Evolutionary conservation across 2,113 vertebrate species (phyloP).

Genomic region (Benitochromis conjunctus): DNA sequence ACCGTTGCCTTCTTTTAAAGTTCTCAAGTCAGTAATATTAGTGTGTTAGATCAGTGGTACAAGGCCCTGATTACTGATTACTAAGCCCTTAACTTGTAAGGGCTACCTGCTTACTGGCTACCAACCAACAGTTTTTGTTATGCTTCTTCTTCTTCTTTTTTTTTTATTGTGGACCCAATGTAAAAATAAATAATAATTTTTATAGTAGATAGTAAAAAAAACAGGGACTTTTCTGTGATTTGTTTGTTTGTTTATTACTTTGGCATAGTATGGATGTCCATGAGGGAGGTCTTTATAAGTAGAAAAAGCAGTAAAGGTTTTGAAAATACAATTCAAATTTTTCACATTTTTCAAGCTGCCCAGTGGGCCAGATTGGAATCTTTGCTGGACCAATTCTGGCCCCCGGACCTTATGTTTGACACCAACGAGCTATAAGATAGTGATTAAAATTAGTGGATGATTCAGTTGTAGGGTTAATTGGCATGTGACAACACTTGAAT

Average conservation of each 20-base stretch:
- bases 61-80: not conserved
- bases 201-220: not conserved
- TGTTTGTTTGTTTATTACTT: not conserved
- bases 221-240: not conserved
- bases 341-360: not conserved
- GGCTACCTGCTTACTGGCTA: not conserved
- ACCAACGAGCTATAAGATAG: not conserved
- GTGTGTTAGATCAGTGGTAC: not conserved
- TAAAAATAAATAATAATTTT: not conserved
- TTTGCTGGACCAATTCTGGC: fast-evolving
- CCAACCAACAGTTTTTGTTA: not conserved
- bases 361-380: not conserved
- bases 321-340: not conserved
- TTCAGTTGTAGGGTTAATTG: fast-evolving
- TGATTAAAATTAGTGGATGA: not conserved
- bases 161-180: not conserved
- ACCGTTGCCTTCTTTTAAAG: not conserved
- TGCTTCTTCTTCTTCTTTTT: not conserved
- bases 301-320: not conserved
- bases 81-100: not conserved
- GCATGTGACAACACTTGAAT: not conserved
- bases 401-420: not conserved
- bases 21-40: not conserved
- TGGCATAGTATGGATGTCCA: not conserved
- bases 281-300: not conserved